phyloP scores from a whole-genome alignment of 1,140 invertebrate genomes.

The Dolichoris vasculosae region DNA sequence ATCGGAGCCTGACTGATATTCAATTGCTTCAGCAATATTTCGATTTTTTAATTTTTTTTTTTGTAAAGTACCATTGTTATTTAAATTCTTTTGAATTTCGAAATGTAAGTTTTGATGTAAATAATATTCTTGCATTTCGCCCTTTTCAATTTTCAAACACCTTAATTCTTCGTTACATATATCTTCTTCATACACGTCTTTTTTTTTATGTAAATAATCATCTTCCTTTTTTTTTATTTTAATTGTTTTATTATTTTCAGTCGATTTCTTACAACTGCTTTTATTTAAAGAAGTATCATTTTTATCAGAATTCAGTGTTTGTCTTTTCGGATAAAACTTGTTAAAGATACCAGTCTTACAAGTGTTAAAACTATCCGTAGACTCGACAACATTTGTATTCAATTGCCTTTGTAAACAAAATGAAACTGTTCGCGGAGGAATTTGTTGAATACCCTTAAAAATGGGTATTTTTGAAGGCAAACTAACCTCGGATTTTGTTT shows the following conservation, averaged over 20 bases:
- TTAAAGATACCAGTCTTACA: slow-evolving; percentile 24
- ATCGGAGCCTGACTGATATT: background rate
- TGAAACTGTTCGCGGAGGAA: slow-evolving; percentile 58
- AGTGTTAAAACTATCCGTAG: slow-evolving; percentile 22
- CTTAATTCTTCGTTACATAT: slow-evolving; percentile 3
- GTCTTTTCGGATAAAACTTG: background rate
- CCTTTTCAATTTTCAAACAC: background rate
- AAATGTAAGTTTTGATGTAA: slow-evolving; percentile 39
- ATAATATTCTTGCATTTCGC: background rate
- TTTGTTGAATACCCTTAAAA: slow-evolving; percentile 55
- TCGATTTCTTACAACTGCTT: background rate
- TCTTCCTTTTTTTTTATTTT: background rate
- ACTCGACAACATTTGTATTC: slow-evolving; percentile 56
- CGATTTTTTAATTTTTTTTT: background rate
- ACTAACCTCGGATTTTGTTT: background rate
- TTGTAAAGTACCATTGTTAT: slow-evolving; percentile 56
- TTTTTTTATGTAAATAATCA: background rate
- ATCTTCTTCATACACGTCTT: background rate
- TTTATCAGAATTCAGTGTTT: background rate
- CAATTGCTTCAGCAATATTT: slow-evolving; percentile 61
- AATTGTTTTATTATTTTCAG: background rate
- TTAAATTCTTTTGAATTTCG: slow-evolving; percentile 51
- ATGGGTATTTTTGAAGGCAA: slow-evolving; percentile 66
- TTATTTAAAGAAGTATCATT: background rate
- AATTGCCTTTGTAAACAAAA: slow-evolving; percentile 60